Evolutionary conservation across 1,140 invertebrate genomes (phyloP).

Genomic region (Cyphomyrmex costatus): DNA sequence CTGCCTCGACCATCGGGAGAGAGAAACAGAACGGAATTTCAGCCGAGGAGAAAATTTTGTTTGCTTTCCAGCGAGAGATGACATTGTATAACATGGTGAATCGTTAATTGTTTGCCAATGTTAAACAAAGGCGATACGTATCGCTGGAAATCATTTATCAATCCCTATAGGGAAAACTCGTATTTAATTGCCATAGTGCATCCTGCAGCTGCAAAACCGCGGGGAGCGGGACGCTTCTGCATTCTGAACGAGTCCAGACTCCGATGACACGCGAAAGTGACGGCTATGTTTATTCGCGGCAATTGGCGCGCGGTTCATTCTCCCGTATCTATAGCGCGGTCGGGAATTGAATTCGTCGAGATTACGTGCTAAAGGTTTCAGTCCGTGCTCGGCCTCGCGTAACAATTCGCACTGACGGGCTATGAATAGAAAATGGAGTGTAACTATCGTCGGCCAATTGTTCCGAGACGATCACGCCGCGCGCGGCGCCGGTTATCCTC

Average conservation of each 20-base stretch:
- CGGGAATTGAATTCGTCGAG: slow-evolving; percentile 47
- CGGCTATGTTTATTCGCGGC: slow-evolving; percentile 21
- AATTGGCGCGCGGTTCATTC: slow-evolving; percentile 41
- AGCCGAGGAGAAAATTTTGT: not conserved
- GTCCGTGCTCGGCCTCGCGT: slow-evolving; percentile 33
- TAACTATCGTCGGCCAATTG: slow-evolving; percentile 52
- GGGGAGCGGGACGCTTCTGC: not conserved
- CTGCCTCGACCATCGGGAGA: not conserved
- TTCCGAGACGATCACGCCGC: slow-evolving; percentile 36
- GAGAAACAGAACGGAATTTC: not conserved
- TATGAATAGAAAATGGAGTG: slow-evolving; percentile 62
- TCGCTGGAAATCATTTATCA: not conserved
- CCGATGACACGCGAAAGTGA: slow-evolving; percentile 16
- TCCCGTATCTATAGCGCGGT: slow-evolving; percentile 19
- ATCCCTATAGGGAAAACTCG: not conserved
- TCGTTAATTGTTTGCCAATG: no score
- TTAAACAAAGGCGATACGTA: no score
- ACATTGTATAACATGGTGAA: no score
- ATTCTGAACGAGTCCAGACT: not conserved
- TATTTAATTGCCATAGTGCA: not conserved
- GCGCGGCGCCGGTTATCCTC: slow-evolving; percentile 46
- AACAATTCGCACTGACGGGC: slow-evolving; percentile 37
- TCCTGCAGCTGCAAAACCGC: not conserved
- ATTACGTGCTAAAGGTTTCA: slow-evolving; percentile 33
- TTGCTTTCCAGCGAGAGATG: no score